These are phyloP conservation scores for Popillia japonica DNA, from an alignment of 1,140 invertebrate species.

Conservation along the genomic window DNA sequence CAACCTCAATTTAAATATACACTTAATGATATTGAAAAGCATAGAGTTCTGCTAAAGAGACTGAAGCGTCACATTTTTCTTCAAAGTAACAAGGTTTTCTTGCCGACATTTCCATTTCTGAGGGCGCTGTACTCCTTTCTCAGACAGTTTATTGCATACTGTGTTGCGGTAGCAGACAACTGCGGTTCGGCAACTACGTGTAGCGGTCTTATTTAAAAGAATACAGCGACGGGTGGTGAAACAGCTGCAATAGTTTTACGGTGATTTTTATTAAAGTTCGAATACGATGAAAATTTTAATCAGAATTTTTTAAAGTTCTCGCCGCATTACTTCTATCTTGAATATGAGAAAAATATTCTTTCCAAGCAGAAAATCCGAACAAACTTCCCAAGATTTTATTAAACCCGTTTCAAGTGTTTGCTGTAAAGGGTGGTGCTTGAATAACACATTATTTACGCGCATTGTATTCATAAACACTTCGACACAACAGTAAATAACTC, in stretches of 20 bases:
- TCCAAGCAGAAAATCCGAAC: background rate
- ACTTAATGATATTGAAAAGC: too few species aligned
- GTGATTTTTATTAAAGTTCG: conserved; percentile 1
- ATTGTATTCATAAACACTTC: too few species aligned
- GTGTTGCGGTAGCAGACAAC: background rate
- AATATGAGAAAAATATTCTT: background rate
- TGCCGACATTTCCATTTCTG: background rate
- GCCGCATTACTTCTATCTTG: background rate
- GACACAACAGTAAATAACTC: too few species aligned
- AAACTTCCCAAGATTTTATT: background rate
- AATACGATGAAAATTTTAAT: background rate
- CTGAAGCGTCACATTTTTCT: background rate
- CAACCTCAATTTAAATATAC: too few species aligned
- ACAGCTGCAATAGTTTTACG: conserved; percentile 17
- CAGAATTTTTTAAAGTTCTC: background rate
- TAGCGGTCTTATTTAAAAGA: background rate
- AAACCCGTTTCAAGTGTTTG: background rate
- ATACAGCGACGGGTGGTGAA: conserved; percentile 1
- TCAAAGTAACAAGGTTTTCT: background rate
- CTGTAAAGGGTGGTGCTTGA: too few species aligned
- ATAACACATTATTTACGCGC: too few species aligned
- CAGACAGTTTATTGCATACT: background rate
- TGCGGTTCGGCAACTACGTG: background rate
- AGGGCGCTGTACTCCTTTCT: background rate
- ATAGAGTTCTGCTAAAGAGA: background rate